Conservation (phyloP, 2,888 invertebrate genomes). For the Sarcophaga carnaria region DNA sequence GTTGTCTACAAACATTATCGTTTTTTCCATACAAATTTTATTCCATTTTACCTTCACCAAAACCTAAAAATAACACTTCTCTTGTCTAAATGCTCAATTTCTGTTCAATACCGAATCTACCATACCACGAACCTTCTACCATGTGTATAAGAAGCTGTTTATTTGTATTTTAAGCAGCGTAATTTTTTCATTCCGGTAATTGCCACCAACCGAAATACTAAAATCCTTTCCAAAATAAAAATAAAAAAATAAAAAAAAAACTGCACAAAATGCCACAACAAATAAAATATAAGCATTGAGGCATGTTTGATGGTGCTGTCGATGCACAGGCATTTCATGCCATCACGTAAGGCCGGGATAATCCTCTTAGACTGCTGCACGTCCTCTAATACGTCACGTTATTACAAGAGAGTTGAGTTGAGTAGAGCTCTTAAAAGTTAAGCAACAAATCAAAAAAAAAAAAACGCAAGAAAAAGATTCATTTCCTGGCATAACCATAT, state of each 20-base stretch:
- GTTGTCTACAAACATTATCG: too few species aligned
- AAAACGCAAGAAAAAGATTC: conserved; percentile 51
- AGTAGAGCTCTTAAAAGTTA: neutral
- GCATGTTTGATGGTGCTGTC: conserved; percentile 48
- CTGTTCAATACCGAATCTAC: too few species aligned
- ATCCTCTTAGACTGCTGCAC: conserved; percentile 48
- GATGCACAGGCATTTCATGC: conserved; percentile 50
- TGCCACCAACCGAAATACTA: conserved; percentile 42
- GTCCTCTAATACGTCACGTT: neutral
- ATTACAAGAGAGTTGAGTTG: neutral
- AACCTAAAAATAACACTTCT: too few species aligned
- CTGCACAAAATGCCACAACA: neutral
- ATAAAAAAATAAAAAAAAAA: neutral
- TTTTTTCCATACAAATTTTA: too few species aligned
- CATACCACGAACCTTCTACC: neutral
- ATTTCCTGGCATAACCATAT: conserved; percentile 51
- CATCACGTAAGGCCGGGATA: conserved; percentile 59
- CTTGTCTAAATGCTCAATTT: too few species aligned
- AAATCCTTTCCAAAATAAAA: conserved; percentile 42
- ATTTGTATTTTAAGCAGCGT: conserved; percentile 30
- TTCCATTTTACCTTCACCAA: too few species aligned
- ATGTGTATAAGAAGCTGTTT: neutral
- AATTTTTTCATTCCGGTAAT: conserved; percentile 45
- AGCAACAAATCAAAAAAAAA: neutral
- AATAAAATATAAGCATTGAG: conserved; percentile 1